Conservation (phyloP, 2,113 vertebrate species). For the Rhinichthys klamathensis region DNA sequence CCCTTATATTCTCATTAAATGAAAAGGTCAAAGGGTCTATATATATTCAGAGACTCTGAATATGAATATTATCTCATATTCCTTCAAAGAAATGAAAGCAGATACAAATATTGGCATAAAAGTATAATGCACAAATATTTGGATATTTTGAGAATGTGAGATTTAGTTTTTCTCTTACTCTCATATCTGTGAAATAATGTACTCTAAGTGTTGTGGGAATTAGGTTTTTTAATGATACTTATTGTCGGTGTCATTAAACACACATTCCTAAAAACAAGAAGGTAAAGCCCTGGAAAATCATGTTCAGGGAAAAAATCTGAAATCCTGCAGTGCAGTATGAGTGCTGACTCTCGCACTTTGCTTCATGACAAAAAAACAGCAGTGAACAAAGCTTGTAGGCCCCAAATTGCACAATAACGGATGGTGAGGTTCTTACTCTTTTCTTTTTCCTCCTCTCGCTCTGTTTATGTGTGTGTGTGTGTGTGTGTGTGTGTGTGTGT, state of each 20-base stretch:
- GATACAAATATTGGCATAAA: neutral
- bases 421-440: constrained; percentile 6
- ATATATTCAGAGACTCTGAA: neutral
- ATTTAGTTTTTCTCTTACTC: too few species aligned
- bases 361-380: constrained; percentile 4
- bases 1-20: neutral
- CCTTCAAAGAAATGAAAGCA: neutral
- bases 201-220: neutral
- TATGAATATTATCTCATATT: neutral
- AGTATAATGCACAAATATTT: neutral
- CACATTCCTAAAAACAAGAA: neutral
- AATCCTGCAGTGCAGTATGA: neutral
- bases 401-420: constrained; percentile 8
- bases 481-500: constrained; percentile 43
- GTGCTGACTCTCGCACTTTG: neutral
- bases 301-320: neutral
- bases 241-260: neutral
- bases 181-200: neutral
- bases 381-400: neutral
- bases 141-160: too few species aligned
- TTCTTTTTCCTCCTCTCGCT: constrained; percentile 18
- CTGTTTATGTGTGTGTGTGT: constrained; percentile 19
- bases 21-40: too few species aligned
- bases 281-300: neutral
- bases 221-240: neutral